phyloP scores from a whole-genome alignment of 2,888 invertebrate species.

The Cerceris ruficornis region DNA sequence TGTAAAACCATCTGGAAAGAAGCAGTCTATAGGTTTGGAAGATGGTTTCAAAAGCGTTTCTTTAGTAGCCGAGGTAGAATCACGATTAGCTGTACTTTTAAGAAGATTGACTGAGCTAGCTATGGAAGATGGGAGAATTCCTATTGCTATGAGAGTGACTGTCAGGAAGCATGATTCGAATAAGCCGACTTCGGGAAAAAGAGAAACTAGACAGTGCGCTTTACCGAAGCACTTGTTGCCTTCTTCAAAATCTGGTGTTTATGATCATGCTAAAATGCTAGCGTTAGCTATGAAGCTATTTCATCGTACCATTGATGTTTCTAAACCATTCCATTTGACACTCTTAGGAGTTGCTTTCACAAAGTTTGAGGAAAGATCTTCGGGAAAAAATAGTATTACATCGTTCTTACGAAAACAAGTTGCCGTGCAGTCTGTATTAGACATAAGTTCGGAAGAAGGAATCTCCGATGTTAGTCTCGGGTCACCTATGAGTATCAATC shows the following conservation, averaged over 20 bases:
- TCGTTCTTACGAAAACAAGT: conserved; percentile 90
- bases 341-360: conserved; percentile 91
- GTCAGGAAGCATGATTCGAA: conserved; percentile 88
- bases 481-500: conserved; percentile 79
- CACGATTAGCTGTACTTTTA: conserved; percentile 87
- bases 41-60: conserved; percentile 90
- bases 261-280: conserved; percentile 86
- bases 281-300: conserved; percentile 89
- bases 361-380: conserved; percentile 89
- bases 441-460: conserved; percentile 77
- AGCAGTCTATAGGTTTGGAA: conserved; percentile 91
- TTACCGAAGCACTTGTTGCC: conserved; percentile 85
- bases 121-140: conserved; percentile 90
- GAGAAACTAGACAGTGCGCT: conserved; percentile 88
- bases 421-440: conserved; percentile 88
- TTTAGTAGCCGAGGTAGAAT: conserved; percentile 88
- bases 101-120: conserved; percentile 88
- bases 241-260: conserved; percentile 83
- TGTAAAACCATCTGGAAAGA: conserved; percentile 89
- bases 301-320: conserved; percentile 87
- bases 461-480: conserved; percentile 80
- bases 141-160: conserved; percentile 89
- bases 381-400: conserved; percentile 88
- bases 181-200: conserved; percentile 85
- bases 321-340: conserved; percentile 90